phyloP scores from a whole-genome alignment of 1,140 invertebrate genomes.

The Drosophila oshimai region DNA sequence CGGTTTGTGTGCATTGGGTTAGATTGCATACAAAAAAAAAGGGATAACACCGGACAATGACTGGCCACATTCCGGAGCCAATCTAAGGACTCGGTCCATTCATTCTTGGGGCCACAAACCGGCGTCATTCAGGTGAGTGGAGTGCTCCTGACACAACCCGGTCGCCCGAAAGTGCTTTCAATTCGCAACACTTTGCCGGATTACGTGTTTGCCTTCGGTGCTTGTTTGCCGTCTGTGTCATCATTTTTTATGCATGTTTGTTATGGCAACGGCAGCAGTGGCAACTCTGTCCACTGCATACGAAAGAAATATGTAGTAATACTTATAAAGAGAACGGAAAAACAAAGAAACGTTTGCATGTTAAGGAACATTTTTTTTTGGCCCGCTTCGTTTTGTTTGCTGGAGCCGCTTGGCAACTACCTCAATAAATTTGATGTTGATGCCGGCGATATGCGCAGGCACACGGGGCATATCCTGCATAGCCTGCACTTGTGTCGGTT shows the following conservation, averaged over 20 bases:
- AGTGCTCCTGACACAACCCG: not conserved
- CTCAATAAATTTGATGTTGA: slow-evolving; percentile 76
- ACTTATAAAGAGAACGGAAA: not conserved
- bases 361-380: slow-evolving; percentile 20
- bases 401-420: slow-evolving; percentile 57
- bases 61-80: slow-evolving; percentile 5
- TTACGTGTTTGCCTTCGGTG: not conserved
- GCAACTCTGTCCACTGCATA: slow-evolving; percentile 18
- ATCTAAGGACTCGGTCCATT: not conserved
- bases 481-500: slow-evolving; percentile 44
- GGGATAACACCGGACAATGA: not conserved
- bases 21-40: no score
- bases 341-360: slow-evolving; percentile 44
- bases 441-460: slow-evolving; percentile 47
- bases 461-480: slow-evolving; percentile 7
- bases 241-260: slow-evolving; percentile 66
- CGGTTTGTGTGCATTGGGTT: no score
- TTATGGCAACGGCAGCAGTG: slow-evolving; percentile 54
- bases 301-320: not conserved
- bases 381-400: slow-evolving; percentile 44
- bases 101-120: not conserved
- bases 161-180: slow-evolving; percentile 5
- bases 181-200: slow-evolving; percentile 29
- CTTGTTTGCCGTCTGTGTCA: slow-evolving; percentile 6
- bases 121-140: slow-evolving; percentile 18